phyloP scores from a whole-genome alignment of 2,888 invertebrate species.

The Xestia rhomboidea region DNA sequence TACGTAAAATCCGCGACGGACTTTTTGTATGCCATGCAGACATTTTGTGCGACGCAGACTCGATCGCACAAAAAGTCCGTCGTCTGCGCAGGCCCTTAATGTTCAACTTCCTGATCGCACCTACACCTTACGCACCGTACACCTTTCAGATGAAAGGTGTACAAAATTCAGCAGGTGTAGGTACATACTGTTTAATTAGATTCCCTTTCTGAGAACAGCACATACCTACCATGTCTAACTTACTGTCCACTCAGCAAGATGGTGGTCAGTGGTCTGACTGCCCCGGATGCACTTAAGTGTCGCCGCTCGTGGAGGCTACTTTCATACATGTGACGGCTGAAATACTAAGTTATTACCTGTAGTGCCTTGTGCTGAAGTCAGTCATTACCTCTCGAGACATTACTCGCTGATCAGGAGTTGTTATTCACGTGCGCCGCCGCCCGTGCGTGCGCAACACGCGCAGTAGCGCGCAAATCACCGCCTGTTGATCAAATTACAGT shows the following conservation, averaged over 20 bases:
- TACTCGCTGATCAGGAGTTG: not conserved
- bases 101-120: not conserved
- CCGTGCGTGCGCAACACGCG: constrained; percentile 33
- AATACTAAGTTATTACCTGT: constrained; percentile 19
- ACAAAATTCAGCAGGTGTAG: not conserved
- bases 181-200: not conserved
- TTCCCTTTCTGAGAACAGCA: not conserved
- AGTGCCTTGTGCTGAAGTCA: constrained; percentile 16
- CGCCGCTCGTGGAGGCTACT: not conserved
- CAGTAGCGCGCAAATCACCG: constrained; percentile 21
- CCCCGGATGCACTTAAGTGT: not conserved
- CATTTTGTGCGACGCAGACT: too few species aligned
- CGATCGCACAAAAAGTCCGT: too few species aligned
- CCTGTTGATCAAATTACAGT: constrained; percentile 42
- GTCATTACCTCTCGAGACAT: constrained; percentile 23
- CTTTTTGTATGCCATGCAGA: too few species aligned
- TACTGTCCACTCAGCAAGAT: too few species aligned
- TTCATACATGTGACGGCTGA: constrained; percentile 2
- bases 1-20: too few species aligned
- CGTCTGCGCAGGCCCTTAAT: too few species aligned
- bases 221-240: not conserved
- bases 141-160: too few species aligned
- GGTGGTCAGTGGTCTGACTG: not conserved
- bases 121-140: too few species aligned
- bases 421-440: constrained; percentile 49